Base-by-base conservation (phyloP, 2,888 invertebrate genomes). In the Agrotis exclamationis region DNA sequence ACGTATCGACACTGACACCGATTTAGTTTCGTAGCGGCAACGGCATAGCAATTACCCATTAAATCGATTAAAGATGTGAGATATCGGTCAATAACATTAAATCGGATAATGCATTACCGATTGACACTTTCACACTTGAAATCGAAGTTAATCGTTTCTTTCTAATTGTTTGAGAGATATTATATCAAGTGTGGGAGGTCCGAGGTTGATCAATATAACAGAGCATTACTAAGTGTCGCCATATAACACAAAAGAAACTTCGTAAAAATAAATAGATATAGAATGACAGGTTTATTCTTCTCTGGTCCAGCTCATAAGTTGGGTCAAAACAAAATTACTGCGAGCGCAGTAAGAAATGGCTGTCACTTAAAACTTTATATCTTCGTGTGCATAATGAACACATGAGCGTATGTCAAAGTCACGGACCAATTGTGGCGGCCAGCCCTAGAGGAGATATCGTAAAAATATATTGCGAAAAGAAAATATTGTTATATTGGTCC, bases 361-460 rank as follows among this genome's bases (percentile, higher is more conserved):
- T 88, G 87, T 88, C 87, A 84, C 92, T 87, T 93, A 90, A 91
- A 92, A 91, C 92, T 93, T 92, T 89, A 93, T 92, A 91, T 91
- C 87, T 85, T 83, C 80, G 91, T 92, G 89, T 86, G 91, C 90
- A 92, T 93, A 93, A 94, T 92, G 92, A 90, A 81, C 79, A 80
- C 76, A 79, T 80, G 74, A 81, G 85, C 87, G 87, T 88, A 88
- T 82, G 91, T 91, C 91, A 89, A 89, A 91, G 88, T 91, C 91
- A 87, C 86, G 88, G 84, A 86, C 88, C 91, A 93, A 93, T 93
- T 91, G 91, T 88, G 87, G 79, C 79, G 81, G 76, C 79, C 72
- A 83, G 74, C 76, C 84, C 85, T 88, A 88, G 85, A 89, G 85
- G 88, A 87, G 89, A 89, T 90, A 91, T 91, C 90, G 87, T 92